Evolutionary conservation across 2,888 invertebrate genomes (phyloP), one percentile per base, ranked within the genome.

Genomic region (Andrena fulva): DNA sequence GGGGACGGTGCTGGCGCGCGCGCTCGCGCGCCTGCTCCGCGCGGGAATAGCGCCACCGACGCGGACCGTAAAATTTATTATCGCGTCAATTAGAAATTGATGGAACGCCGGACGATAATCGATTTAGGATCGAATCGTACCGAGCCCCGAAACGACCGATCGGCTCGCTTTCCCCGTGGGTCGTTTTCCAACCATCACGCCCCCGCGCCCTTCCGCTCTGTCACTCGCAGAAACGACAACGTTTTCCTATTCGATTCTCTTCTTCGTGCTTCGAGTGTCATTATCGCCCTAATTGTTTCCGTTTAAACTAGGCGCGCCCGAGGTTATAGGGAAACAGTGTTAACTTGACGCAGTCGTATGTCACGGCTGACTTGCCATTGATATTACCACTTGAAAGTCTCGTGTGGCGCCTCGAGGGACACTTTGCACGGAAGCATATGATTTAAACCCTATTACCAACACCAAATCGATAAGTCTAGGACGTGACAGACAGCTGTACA

Each of bases 11-110:
- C 12, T 77, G 80, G 71, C 48, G 76, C 74, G 24, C 24, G 4
- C 4, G 76, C 67, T 0, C 20, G 80, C 70, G 60, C 29, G 60
- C 33, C 8, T 12, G 56, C 76, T 72, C 78, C 73, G 69, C 64
- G 76, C 75, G 85, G 78, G 74, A 78, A 85, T 82, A 82, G 84
- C 42, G 42, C 42, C 4, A 42, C 42, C 16, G 42, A 42, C 16
- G 63, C 77, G 72, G 59, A 7, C 59, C 72, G 86, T 85, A 86
- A 90, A 91, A 92, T 92, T 91, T 91, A 92, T 91, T 89, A 92
- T 90, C 89, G 88, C 89, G 89, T 92, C 90, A 91, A 92, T 92
- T 91, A 91, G 92, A 91, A 91, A 91, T 91, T 91, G 92, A 91
- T 92, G 89, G 89, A 91, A 91, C 90, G 90, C 85, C 87, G 82